Base-by-base conservation (phyloP, 2,888 invertebrate genomes). In the Metellina segmentata region DNA sequence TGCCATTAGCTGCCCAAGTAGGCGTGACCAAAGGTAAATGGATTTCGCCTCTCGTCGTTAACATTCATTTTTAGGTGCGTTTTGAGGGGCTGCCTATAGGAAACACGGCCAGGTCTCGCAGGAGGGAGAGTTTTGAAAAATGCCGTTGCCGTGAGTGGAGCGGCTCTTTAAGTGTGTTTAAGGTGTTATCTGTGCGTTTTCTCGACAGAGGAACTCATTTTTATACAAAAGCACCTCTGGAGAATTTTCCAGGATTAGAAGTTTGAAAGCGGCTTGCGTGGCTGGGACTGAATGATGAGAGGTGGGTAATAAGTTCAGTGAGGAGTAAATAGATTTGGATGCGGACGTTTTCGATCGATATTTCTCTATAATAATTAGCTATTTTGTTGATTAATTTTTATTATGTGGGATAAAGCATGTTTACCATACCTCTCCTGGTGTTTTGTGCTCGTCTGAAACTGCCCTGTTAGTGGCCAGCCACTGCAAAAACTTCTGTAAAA, bases 11-110 rank as follows among this genome's bases (percentile, higher is more conserved):
- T 19, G 69, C 49, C 74, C 81, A 88, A 88, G 81, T 81, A 81
- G 88, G 81, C 88, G 75, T 88, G 88, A 88, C 88, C 34, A 51
- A 53, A 72, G 48, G 74, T 88, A 88, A 88, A 81, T 88, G 81
- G 88, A 69, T 61, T 81, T 81, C 53, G 74, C 81, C 81, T 74
- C 61, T 77, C 51, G 77, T 78, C 85, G 78, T 86, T 86, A 86
- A 78, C 85, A 86, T 86, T 86, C 85, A 86, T 86, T 86, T 61
- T 86, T 78, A n/a, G 70, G 69, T 86, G 19, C 77, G 77, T 78
- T 78, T 74, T 19, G 19, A 74, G 34, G 4, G 20, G 19, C 20
- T 16, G 61, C 61, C 34, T 34, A 34, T 34, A 34, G 34, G 34
- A 34, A 34, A 4, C 34, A 1, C 34, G 1, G 34, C 34, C 34